Evolutionary conservation across 2,113 vertebrate genomes (phyloP).

Genomic region (Chlorodrepanis virens): DNA sequence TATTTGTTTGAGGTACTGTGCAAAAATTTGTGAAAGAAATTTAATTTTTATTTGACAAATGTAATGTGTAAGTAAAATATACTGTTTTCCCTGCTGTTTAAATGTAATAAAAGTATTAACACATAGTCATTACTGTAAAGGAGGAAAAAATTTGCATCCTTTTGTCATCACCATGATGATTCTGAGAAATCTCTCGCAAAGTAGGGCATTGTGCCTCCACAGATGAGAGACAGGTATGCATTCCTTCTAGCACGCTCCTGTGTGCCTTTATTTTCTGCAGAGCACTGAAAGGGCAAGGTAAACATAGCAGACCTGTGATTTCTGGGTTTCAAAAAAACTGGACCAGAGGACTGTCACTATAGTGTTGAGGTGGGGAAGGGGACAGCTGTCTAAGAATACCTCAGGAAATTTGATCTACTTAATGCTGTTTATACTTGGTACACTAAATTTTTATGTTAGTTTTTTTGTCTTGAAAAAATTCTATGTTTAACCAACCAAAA

Average conservation of each 20-base stretch:
- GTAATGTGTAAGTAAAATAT: neutral
- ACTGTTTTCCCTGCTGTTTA: neutral
- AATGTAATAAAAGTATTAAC: neutral
- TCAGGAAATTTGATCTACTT: neutral
- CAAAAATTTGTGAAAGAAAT: neutral
- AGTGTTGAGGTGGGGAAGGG: rapidly evolving
- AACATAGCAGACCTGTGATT: neutral
- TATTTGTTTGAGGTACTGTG: neutral
- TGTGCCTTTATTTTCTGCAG: neutral
- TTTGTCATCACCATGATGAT: neutral
- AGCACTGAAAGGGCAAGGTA: neutral
- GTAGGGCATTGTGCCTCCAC: neutral
- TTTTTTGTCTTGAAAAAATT: neutral
- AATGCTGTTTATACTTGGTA: neutral
- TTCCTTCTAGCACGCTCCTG: neutral
- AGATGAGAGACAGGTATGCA: neutral
- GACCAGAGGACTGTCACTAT: neutral
- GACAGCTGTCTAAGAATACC: neutral
- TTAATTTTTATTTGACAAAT: neutral
- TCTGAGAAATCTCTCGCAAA: neutral
- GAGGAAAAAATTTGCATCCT: neutral
- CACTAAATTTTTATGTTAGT: neutral
- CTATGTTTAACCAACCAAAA: neutral
- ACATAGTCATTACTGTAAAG: neutral
- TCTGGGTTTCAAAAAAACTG: neutral